These are phyloP conservation scores for Noturus placidus DNA, from an alignment of 2,113 vertebrate genomes.

Conservation along the genomic window DNA sequence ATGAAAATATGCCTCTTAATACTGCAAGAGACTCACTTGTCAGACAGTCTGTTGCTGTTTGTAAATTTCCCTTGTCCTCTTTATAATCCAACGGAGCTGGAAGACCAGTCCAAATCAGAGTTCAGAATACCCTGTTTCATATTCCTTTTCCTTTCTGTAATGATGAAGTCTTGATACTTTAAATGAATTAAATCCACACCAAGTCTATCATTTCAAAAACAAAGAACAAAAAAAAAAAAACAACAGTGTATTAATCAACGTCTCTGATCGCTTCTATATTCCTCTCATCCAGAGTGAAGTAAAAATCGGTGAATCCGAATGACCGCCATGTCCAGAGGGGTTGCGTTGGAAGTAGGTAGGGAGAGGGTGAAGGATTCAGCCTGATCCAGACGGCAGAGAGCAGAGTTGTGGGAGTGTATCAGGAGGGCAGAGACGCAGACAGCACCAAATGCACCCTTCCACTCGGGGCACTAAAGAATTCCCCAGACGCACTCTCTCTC, in stretches of 20 bases:
- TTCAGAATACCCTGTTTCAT: conserved; percentile 43
- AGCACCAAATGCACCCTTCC: conserved; percentile 56
- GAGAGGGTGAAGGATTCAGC: conserved; percentile 51
- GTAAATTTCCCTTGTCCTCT: conserved; percentile 49
- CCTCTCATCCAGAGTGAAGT: conserved; percentile 55
- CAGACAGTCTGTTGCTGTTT: conserved; percentile 50
- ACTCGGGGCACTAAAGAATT: conserved; percentile 50
- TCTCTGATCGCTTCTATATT: conserved; percentile 54
- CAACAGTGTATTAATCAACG: conserved; percentile 50
- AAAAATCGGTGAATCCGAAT: conserved; percentile 58
- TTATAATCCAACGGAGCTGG: conserved; percentile 55
- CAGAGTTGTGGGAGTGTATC: conserved; percentile 69
- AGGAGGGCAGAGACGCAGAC: conserved; percentile 76
- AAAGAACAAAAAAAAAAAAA: conserved; percentile 40
- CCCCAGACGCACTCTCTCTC: conserved; percentile 60
- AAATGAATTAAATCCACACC: conserved; percentile 45
- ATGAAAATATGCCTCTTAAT: conserved; percentile 6
- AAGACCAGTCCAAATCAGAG: conserved; percentile 49
- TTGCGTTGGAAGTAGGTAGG: conserved; percentile 52
- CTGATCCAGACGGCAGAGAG: conserved; percentile 58
- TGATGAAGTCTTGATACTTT: conserved; percentile 11
- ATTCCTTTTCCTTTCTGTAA: conserved; percentile 40
- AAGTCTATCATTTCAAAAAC: conserved; percentile 19
- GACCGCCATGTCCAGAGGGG: conserved; percentile 53
- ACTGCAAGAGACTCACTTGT: neutral